Evolutionary conservation across 2,797 vertebrate species (phyloP), one percentile per base, ranked within the genome.

Genomic region (Crenuchus spilurus): DNA sequence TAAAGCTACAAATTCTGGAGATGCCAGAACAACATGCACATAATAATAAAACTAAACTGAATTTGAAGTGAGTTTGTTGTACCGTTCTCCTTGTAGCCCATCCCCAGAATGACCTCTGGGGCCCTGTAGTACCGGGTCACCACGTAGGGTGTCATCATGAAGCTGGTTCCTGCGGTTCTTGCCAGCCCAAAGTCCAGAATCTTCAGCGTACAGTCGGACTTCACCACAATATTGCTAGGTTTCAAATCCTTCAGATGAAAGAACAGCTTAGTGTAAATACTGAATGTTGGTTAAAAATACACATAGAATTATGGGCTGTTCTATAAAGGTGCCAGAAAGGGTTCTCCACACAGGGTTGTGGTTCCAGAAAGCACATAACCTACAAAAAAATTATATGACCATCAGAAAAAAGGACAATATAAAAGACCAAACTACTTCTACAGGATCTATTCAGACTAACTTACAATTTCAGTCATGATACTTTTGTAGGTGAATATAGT

Each of bases 51-150:
- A 22, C 7, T 5, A 11, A 20, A 10, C 26, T 11, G 20, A 26
- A 7, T 51, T 13, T 13, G 13, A 9, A 31, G 54, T 8, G 14
- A 14, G 7, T 44, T 1, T n/a, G 14, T 70, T 58, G 20, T 94
- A 99, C 98, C 98, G 7, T 99, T 99, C 86, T 99, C 98, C 88
- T 99, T 99, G 93, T 99, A 99, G 83, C 98, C 98, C 98, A 99
- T 99, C 64, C 98, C 98, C 84, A 99, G 92, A 84, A 99, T 99
- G 86, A 99, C 98, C 82, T 99, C 98, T 0, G 98, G 98, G 16
- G 98, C 98, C 93, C 98, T 94, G 93, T 99, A 99, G 90, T 99
- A 99, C 71, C 98, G 94, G 0, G 98, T 99, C 91, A 99, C 98
- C 87, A 99, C 98, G 0, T 99, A 99, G 0, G 98, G 98, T 28